A percentile compares a stretch with the other conserved stretches of the same genome.
phyloP scores from a whole-genome alignment of 2,113 vertebrate genomes.

The Tachycineta bicolor region DNA sequence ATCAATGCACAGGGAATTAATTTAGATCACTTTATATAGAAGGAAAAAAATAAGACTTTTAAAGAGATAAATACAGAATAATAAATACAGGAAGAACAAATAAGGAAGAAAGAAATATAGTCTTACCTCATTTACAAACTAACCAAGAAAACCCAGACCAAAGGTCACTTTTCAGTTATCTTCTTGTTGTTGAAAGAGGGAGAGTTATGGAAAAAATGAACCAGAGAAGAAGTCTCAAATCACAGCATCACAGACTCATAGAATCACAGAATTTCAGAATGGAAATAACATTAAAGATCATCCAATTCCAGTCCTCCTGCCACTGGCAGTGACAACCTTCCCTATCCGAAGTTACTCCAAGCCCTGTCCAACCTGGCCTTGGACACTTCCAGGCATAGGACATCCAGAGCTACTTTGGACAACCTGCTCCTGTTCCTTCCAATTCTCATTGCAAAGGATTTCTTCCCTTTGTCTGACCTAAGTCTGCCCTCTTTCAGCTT shows the following conservation, averaged over 20 bases:
- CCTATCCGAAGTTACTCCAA: not conserved
- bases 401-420: not conserved
- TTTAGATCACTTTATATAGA: not conserved
- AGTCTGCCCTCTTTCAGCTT: not conserved
- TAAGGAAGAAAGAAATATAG: not conserved
- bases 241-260: not conserved
- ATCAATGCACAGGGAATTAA: not conserved
- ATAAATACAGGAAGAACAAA: not conserved
- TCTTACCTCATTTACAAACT: not conserved
- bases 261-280: not conserved
- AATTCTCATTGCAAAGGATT: not conserved
- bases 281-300: not conserved
- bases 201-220: not conserved
- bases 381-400: accelerated
- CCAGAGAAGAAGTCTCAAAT: not conserved
- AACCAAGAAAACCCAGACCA: no score
- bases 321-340: accelerated
- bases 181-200: not conserved
- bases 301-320: accelerated
- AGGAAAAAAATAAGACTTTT: accelerated
- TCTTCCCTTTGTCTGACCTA: not conserved
- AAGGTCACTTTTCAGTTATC: not conserved
- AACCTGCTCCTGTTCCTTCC: not conserved
- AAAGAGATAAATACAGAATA: not conserved
- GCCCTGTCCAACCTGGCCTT: accelerated